These are phyloP conservation scores for Bombus consobrinus DNA, from an alignment of 1,140 invertebrate genomes.

Conservation along the genomic window DNA sequence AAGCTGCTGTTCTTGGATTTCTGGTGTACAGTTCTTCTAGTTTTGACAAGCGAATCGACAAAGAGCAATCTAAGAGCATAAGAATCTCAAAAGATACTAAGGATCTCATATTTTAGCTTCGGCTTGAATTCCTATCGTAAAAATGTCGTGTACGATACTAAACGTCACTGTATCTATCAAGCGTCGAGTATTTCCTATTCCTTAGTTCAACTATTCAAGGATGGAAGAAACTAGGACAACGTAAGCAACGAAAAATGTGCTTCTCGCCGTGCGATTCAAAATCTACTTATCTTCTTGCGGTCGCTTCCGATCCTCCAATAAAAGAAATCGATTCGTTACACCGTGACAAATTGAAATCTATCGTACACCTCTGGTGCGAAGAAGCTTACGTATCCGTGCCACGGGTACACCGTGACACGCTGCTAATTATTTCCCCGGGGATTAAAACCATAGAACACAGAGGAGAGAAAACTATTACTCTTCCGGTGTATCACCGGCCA, in stretches of 20 bases:
- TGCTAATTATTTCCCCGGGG: constrained; percentile 3
- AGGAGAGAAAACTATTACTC: not conserved
- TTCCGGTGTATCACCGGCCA: not conserved
- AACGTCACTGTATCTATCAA: too few species aligned
- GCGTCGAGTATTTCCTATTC: too few species aligned
- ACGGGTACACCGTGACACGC: not conserved
- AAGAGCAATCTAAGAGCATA: too few species aligned
- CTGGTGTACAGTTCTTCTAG: too few species aligned
- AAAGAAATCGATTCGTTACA: not conserved
- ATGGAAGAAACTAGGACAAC: not conserved
- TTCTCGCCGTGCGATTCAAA: not conserved
- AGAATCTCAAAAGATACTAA: too few species aligned
- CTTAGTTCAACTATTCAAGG: too few species aligned
- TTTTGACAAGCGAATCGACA: too few species aligned
- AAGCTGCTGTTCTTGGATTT: too few species aligned
- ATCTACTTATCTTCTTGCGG: not conserved
- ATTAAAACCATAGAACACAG: not conserved
- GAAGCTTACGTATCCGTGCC: not conserved
- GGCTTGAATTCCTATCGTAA: too few species aligned
- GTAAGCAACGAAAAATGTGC: not conserved
- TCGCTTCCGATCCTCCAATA: not conserved
- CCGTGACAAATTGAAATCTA: not conserved
- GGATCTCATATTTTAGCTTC: too few species aligned
- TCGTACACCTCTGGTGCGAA: not conserved
- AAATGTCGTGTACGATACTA: too few species aligned